Evolutionary conservation across 1,140 invertebrate genomes (phyloP), one percentile per base, ranked within the genome.

Genomic region (Drosophila pachea): DNA sequence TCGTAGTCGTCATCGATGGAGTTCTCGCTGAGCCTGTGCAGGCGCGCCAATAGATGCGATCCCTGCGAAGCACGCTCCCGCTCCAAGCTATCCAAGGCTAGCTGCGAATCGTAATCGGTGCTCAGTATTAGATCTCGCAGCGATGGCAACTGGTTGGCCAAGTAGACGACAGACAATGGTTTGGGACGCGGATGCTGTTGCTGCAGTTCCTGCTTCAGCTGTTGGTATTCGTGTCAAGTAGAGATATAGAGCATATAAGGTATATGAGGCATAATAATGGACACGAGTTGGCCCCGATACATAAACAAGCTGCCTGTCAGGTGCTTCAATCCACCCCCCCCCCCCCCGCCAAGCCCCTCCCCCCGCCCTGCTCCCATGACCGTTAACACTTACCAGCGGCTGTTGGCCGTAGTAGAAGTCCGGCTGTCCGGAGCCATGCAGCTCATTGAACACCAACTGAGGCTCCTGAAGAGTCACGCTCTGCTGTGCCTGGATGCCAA

Each of bases 121-220:
- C 71, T 87, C 0, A 86, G 52, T 0, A 87, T 32, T 0, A 88
- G 64, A 60, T 88, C 87, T 4, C 76, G 69, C 45, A 88, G 35
- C 12, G 77, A 83, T 0, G 87, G 83, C 86, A 79, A 88, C 38
- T 88, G 88, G 38, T 62, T 64, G 50, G 32, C 64, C 5, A 84
- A 78, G 43, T 74, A 66, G 5, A 69, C 72, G n/a, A 47, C 32
- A 4, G 69, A 36, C 16, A 49, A 7, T 2, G 61, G 63, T 22
- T 81, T 69, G 11, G 45, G 33, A 12, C 62, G 76, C 43, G 68
- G 67, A 29, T 64, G 76, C 22, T 50, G 60, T 55, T 53, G 53
- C 6, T 56, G 55, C 31, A 74, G 63, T 11, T 62, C 56, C 38
- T 40, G 38, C 5, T 42, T 14, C n/a, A 42, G 12, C 33, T 78